These are phyloP conservation scores for Helicorthomorpha holstii DNA, from an alignment of 1,140 invertebrate species.

Conservation along the genomic window DNA sequence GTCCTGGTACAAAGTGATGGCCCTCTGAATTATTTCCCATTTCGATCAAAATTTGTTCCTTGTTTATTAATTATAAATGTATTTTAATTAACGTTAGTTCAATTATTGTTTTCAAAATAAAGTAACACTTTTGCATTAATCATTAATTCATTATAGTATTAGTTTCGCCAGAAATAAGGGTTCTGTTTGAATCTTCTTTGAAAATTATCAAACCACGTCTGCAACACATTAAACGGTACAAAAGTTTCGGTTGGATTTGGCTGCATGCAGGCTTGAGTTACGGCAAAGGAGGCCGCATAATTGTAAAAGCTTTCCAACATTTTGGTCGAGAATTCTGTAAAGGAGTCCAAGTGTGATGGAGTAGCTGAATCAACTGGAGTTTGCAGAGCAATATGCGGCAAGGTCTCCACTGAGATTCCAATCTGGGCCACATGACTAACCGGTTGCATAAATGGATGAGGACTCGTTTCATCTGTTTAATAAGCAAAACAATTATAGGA, in stretches of 20 bases:
- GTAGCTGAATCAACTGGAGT: conserved; percentile 27
- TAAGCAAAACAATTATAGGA: neutral
- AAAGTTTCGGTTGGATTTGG: conserved; percentile 47
- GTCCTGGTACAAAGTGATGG: no score
- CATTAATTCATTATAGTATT: no score
- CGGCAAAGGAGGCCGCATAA: conserved; percentile 72
- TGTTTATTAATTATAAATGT: neutral
- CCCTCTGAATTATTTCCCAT: no score
- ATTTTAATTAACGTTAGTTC: neutral
- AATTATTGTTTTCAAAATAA: neutral
- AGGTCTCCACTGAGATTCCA: conserved; percentile 75
- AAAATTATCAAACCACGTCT: conserved; percentile 89
- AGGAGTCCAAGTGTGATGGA: conserved; percentile 38
- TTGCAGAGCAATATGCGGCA: conserved; percentile 35
- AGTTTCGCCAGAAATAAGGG: conserved; percentile 84
- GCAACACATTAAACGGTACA: conserved; percentile 67
- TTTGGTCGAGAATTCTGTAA: conserved; percentile 72
- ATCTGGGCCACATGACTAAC: conserved; percentile 87
- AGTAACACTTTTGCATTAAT: no score
- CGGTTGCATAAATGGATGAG: conserved; percentile 23
- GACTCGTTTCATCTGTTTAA: neutral
- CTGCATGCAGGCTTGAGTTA: conserved; percentile 58
- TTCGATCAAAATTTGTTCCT: no score
- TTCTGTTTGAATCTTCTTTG: conserved; percentile 71
- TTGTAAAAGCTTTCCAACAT: conserved; percentile 89